Evolutionary conservation across 2,113 vertebrate species (phyloP).

Genomic region (Syngnathus floridae): DNA sequence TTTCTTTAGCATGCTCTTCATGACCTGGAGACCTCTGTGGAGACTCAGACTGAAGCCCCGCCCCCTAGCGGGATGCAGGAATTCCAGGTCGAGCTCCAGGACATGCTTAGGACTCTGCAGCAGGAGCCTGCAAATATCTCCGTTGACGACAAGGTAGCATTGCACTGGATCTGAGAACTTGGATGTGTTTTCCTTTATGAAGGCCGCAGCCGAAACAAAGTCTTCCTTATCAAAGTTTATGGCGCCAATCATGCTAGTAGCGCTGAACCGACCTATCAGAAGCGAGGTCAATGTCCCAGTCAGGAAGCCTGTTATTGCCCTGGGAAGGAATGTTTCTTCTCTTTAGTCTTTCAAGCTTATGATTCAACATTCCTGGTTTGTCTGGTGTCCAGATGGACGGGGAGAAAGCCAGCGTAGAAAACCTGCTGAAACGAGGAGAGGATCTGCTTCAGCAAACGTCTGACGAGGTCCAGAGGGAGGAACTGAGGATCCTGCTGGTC

Average conservation of each 20-base stretch:
- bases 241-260: constrained; percentile 30
- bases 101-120: constrained; percentile 73
- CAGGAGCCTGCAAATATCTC: constrained; percentile 66
- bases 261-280: constrained; percentile 30
- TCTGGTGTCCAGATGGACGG: constrained; percentile 76
- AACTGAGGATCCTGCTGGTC: constrained; percentile 76
- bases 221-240: constrained; percentile 49
- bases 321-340: background rate
- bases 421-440: constrained; percentile 82
- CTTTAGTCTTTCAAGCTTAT: background rate
- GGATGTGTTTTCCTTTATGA: background rate
- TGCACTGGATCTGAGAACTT: background rate
- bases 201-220: constrained; percentile 35
- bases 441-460: constrained; percentile 76
- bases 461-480: constrained; percentile 78
- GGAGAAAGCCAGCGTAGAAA: constrained; percentile 82
- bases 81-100: constrained; percentile 77
- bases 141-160: constrained; percentile 80
- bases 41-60: constrained; percentile 15
- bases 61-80: constrained; percentile 60
- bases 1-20: constrained; percentile 33
- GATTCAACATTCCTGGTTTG: constrained; percentile 2
- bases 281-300: constrained; percentile 37
- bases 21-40: constrained; percentile 31
- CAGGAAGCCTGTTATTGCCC: constrained; percentile 1